phyloP scores from a whole-genome alignment of 2,113 vertebrate species.

The Rhegmatorhina hoffmannsi region DNA sequence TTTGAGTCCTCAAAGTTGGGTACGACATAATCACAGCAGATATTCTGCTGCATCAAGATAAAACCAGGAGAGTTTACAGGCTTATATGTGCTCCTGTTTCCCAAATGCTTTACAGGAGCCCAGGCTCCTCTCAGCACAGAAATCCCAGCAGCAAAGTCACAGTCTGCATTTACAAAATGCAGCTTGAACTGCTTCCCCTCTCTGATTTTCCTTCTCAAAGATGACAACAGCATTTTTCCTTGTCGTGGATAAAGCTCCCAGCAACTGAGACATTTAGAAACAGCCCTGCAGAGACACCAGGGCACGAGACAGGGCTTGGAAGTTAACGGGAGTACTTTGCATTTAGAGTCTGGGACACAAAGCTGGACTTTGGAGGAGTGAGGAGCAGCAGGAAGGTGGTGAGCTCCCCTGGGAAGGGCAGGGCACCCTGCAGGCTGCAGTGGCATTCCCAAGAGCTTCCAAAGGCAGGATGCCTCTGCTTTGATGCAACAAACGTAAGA shows the following conservation, averaged over 20 bases:
- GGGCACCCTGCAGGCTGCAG: not conserved
- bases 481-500: not conserved
- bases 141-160: not conserved
- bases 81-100: not conserved
- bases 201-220: not conserved
- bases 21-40: slow-evolving; percentile 25
- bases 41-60: slow-evolving; percentile 20
- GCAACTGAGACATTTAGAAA: not conserved
- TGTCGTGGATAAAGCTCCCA: not conserved
- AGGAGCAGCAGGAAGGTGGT: not conserved
- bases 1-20: slow-evolving; percentile 2
- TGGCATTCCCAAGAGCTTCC: not conserved
- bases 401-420: not conserved
- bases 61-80: slow-evolving; percentile 10
- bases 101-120: not conserved
- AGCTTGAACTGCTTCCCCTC: not conserved
- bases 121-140: not conserved
- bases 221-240: not conserved
- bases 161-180: not conserved
- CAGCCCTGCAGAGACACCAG: not conserved
- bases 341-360: not conserved
- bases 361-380: not conserved
- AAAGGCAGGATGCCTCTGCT: not conserved
- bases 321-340: not conserved
- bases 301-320: not conserved